These are phyloP conservation scores for Empidonax traillii DNA, from an alignment of 2,113 vertebrate species.

Conservation along the genomic window DNA sequence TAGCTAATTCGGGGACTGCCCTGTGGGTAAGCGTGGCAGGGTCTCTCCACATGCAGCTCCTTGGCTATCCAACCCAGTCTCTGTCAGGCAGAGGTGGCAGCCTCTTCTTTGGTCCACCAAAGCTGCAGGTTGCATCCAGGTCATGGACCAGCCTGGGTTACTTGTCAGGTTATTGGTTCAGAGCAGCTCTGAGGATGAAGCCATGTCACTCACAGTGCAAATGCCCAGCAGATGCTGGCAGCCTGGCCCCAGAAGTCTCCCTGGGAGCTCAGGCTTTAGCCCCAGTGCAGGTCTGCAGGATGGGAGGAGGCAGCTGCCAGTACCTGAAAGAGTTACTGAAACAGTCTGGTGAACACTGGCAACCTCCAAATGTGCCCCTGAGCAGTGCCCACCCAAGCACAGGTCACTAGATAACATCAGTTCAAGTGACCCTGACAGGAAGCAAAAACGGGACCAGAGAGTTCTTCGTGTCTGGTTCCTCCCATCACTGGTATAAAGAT, in stretches of 20 bases:
- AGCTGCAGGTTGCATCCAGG: not conserved
- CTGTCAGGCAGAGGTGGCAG: not conserved
- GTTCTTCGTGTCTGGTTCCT: not conserved
- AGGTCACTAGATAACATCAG: not conserved
- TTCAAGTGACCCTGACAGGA: not conserved
- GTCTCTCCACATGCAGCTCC: not conserved
- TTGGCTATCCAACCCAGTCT: not conserved
- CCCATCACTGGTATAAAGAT: not conserved
- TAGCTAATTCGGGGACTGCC: not conserved
- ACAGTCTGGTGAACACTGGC: not conserved
- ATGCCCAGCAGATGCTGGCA: not conserved
- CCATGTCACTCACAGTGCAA: not conserved
- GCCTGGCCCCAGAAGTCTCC: not conserved
- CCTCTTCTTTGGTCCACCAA: not conserved
- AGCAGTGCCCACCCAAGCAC: not conserved
- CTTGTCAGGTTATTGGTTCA: not conserved
- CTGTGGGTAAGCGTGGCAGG: fast-evolving
- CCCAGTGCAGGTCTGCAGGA: not conserved
- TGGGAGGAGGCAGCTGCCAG: not conserved
- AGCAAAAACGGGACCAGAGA: not conserved
- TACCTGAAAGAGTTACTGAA: not conserved
- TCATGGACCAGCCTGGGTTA: not conserved
- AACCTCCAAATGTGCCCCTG: not conserved
- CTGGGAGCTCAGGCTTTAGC: not conserved
- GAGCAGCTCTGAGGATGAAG: not conserved